Conservation (phyloP, 2,888 invertebrate genomes). For the Drosophila ezoana region DNA sequence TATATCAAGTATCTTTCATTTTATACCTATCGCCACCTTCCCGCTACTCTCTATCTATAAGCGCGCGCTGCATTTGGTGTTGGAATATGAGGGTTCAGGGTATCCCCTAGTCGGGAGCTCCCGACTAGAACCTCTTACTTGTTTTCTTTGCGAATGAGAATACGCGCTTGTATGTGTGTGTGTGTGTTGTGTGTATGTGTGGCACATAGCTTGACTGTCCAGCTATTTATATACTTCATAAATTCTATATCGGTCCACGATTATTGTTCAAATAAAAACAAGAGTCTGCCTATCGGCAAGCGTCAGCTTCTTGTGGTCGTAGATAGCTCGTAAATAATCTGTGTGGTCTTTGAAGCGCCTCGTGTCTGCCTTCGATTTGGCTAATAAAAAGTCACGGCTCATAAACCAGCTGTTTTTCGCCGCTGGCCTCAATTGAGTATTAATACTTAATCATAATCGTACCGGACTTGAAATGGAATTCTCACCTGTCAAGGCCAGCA, state of each 20-base stretch:
- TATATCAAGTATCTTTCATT: too few relatives aligned
- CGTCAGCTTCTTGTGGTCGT: neutral
- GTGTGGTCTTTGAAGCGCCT: slow-evolving; percentile 20
- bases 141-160: neutral
- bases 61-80: too few relatives aligned
- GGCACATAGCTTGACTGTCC: slow-evolving; percentile 7
- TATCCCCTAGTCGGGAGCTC: too few relatives aligned
- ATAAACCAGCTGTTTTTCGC: slow-evolving; percentile 36
- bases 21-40: too few relatives aligned
- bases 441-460: slow-evolving; percentile 7
- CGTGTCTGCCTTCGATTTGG: slow-evolving; percentile 26
- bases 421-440: slow-evolving; percentile 12
- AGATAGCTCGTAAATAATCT: slow-evolving; percentile 24
- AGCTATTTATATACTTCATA: slow-evolving; percentile 52
- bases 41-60: too few relatives aligned
- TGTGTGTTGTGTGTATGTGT: neutral
- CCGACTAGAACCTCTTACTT: too few relatives aligned
- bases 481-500: slow-evolving; percentile 82
- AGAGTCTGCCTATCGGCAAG: slow-evolving; percentile 10
- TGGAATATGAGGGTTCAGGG: too few relatives aligned
- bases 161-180: neutral
- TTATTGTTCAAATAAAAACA: slow-evolving; percentile 35
- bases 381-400: slow-evolving; percentile 37
- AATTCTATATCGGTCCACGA: slow-evolving; percentile 54
- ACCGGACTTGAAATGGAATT: neutral